These are phyloP conservation scores for Peromyscus melanophrys DNA, from an alignment of 2,797 vertebrate genomes.

Conservation along the genomic window DNA sequence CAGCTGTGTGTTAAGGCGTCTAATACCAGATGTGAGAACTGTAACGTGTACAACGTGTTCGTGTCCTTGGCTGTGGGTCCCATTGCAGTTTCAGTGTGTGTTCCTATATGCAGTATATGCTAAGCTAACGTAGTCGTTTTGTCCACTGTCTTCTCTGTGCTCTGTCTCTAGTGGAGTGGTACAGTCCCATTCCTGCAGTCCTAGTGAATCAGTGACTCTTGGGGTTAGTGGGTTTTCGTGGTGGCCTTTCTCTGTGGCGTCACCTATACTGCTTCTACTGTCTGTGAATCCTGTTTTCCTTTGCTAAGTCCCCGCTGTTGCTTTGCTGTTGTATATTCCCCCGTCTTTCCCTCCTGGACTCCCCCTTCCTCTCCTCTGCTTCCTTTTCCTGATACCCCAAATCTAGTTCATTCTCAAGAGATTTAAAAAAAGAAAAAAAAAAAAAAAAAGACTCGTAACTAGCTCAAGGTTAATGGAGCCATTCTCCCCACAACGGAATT, in stretches of 20 bases:
- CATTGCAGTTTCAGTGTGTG: slow-evolving; percentile 99
- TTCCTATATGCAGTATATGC: slow-evolving; percentile 99
- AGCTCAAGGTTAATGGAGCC: slow-evolving; percentile 99
- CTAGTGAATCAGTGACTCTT: slow-evolving; percentile 99
- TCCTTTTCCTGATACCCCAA: slow-evolving; percentile 89
- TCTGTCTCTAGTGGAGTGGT: slow-evolving; percentile 97
- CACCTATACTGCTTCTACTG: slow-evolving; percentile 98
- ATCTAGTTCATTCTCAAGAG: slow-evolving; percentile 96
- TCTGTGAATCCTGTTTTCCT: slow-evolving; percentile 93
- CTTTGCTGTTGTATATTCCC: slow-evolving; percentile 99
- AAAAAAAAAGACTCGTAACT: slow-evolving; percentile 97
- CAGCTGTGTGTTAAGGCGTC: slow-evolving; percentile 96
- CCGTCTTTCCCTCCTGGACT: slow-evolving; percentile 88
- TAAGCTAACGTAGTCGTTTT: slow-evolving; percentile 99
- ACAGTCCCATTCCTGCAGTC: slow-evolving; percentile 95
- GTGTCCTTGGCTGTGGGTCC: slow-evolving; percentile 99
- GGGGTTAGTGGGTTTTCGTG: slow-evolving; percentile 99
- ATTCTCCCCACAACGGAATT: slow-evolving; percentile 96
- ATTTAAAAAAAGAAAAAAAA: slow-evolving; percentile 89
- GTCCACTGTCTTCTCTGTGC: slow-evolving; percentile 99
- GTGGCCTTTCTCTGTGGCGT: slow-evolving; percentile 98
- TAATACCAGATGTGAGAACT: slow-evolving; percentile 98
- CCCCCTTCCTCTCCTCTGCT: slow-evolving; percentile 91
- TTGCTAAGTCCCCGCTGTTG: slow-evolving; percentile 93
- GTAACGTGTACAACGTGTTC: slow-evolving; percentile 99